Evolutionary conservation across 1,140 invertebrate species (phyloP).

Genomic region (Metaphire vulgaris): DNA sequence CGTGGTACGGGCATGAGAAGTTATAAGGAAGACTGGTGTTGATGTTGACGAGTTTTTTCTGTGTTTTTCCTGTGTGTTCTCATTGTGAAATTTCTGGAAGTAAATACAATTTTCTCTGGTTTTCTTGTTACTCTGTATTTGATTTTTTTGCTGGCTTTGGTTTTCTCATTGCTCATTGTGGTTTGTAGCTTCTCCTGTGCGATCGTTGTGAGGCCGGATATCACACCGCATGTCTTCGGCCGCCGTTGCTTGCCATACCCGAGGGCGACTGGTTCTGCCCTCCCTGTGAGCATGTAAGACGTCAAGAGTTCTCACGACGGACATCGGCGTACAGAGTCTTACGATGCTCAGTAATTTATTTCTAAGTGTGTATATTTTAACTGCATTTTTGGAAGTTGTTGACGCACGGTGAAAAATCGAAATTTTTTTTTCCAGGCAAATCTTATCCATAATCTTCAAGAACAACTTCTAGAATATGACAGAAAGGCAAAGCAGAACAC

Average conservation of each 20-base stretch:
- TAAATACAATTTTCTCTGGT: too few relatives aligned
- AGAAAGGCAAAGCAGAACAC: not conserved
- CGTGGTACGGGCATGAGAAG: too few relatives aligned
- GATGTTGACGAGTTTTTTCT: too few relatives aligned
- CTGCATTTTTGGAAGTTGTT: too few relatives aligned
- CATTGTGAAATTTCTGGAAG: too few relatives aligned
- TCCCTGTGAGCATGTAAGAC: constrained; percentile 74
- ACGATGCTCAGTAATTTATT: not conserved
- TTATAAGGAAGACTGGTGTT: too few relatives aligned
- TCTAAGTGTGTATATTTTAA: too few relatives aligned
- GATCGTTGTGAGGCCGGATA: constrained; percentile 89
- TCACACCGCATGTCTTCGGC: constrained; percentile 86
- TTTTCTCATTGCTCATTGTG: not conserved
- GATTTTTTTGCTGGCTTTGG: too few relatives aligned
- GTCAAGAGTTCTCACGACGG: not conserved
- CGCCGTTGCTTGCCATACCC: constrained; percentile 82
- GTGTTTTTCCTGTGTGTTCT: too few relatives aligned
- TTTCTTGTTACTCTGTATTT: not conserved
- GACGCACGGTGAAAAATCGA: too few relatives aligned
- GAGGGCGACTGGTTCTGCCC: constrained; percentile 97
- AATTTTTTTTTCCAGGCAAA: too few relatives aligned
- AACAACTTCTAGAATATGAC: constrained; percentile 13
- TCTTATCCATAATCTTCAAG: constrained; percentile 20
- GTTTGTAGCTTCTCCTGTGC: constrained; percentile 72
- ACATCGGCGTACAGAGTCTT: not conserved